These are phyloP conservation scores for Nyctibius bracteatus DNA, from an alignment of 2,113 vertebrate genomes.

Conservation along the genomic window DNA sequence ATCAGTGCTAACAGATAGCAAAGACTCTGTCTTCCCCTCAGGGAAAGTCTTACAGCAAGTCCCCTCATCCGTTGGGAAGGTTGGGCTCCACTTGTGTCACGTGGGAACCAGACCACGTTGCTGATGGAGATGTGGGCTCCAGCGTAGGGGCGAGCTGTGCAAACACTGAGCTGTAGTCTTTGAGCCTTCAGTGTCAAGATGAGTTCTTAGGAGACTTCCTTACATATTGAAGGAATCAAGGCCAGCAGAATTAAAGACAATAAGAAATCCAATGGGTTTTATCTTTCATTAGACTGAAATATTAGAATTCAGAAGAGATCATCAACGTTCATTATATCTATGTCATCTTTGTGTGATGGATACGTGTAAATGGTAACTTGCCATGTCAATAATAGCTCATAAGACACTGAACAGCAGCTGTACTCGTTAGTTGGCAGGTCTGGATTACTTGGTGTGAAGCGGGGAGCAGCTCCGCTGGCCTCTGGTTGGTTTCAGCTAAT, in stretches of 20 bases:
- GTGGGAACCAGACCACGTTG: accelerated
- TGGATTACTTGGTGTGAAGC: not conserved
- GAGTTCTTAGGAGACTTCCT: not conserved
- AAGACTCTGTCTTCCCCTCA: not conserved
- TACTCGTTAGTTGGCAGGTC: not conserved
- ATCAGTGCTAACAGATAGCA: not conserved
- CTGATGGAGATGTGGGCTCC: not conserved
- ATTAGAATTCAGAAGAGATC: not conserved
- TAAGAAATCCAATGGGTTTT: not conserved
- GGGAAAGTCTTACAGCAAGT: not conserved
- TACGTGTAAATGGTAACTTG: not conserved
- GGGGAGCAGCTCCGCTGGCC: not conserved
- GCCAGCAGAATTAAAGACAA: not conserved
- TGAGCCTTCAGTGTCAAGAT: not conserved
- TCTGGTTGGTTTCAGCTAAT: not conserved
- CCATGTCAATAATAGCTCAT: accelerated
- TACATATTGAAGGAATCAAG: not conserved
- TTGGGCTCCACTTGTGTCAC: accelerated
- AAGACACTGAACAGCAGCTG: not conserved
- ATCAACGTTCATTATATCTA: accelerated
- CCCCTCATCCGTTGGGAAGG: not conserved
- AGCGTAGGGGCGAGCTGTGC: not conserved
- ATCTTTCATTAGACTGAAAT: not conserved
- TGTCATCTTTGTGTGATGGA: not conserved
- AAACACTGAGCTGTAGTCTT: not conserved